Base-by-base conservation (phyloP, 2,113 vertebrate genomes). In the Plecturocebus donacophilus region DNA sequence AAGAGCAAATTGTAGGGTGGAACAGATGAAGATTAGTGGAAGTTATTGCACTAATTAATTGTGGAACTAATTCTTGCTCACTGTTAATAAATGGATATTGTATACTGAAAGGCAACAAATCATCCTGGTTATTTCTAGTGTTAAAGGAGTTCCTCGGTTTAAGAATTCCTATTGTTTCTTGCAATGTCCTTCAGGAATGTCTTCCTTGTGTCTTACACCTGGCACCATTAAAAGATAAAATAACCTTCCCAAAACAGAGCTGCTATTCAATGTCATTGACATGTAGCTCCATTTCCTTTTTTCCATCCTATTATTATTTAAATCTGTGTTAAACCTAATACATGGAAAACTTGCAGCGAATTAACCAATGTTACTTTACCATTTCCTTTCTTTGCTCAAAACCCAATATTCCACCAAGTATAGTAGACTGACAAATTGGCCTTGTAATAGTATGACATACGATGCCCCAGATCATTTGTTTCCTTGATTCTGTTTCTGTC, bases 11-110 rank as follows among this genome's bases (percentile, higher is more conserved):
- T 98, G 98, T 98, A 97, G 97, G 97, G 90, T 97, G 83, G 95
- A 92, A 92, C 93, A 95, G 96, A 97, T 94, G 97, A 97, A 98
- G 97, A 98, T 98, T 98, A 99, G 98, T 98, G 98, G 97, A 98
- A 98, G 96, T 98, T 98, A 98, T 98, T 97, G 97, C 96, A 97
- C 95, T 99, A 99, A 99, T 99, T 98, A 98, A 97, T 81, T 58
- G 95, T 93, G 97, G 93, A 97, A 96, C 90, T 97, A 98, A 99
- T 99, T 98, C 98, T 97, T 98, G 92, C 92, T 96, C 68, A 21
- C 54, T 94, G 97, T 97, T 98, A 98, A 98, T 96, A 97, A 97
- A 98, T 98, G 98, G 98, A 98, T 98, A 97, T 98, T 98, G 97
- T 97, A 97, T 80, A 94, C 87, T 84, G 96, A 98, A 97, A 98